A percentile compares a stretch with the other conserved stretches of the same genome.
These are phyloP conservation scores for Drosophila aldrichi DNA, from an alignment of 2,888 invertebrate species.

Conservation along the genomic window DNA sequence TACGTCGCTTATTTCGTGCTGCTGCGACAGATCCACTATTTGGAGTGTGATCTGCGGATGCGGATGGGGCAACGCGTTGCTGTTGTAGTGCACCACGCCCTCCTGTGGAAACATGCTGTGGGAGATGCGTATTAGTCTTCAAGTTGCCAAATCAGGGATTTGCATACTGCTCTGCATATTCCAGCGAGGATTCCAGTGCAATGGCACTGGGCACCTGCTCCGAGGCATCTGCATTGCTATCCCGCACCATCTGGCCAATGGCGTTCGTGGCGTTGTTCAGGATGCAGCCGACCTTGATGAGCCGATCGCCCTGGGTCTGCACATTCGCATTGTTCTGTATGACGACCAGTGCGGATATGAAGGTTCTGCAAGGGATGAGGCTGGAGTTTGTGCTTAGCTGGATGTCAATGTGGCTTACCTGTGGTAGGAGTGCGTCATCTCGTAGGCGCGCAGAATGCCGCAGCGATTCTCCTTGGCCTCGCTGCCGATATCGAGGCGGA, in stretches of 20 bases:
- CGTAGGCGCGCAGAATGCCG: conserved; percentile 84
- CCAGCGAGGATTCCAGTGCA: conserved; percentile 87
- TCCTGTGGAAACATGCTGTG: conserved; percentile 84
- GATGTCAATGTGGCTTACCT: conserved; percentile 56
- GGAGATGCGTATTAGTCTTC: neutral
- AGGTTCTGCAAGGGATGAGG: conserved; percentile 86
- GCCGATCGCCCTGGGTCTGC: conserved; percentile 93
- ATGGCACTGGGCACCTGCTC: conserved; percentile 86
- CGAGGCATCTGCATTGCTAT: conserved; percentile 64
- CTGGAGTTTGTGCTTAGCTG: neutral
- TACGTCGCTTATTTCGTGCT: conserved; percentile 88
- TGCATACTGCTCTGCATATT: conserved; percentile 86
- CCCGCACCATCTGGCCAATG: conserved; percentile 37
- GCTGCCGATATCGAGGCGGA: conserved; percentile 83
- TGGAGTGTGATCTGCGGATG: conserved; percentile 86
- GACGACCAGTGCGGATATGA: conserved; percentile 91
- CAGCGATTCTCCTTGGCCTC: conserved; percentile 84
- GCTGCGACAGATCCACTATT: conserved; percentile 87
- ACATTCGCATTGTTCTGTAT: conserved; percentile 94
- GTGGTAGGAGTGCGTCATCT: conserved; percentile 82
- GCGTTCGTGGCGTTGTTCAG: conserved; percentile 85
- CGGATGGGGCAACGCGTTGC: conserved; percentile 50
- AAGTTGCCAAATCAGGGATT: neutral
- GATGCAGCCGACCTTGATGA: conserved; percentile 92
- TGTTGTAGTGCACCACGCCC: conserved; percentile 84